Evolutionary conservation across 2,888 invertebrate species (phyloP).

Genomic region (Dugesia japonica): DNA sequence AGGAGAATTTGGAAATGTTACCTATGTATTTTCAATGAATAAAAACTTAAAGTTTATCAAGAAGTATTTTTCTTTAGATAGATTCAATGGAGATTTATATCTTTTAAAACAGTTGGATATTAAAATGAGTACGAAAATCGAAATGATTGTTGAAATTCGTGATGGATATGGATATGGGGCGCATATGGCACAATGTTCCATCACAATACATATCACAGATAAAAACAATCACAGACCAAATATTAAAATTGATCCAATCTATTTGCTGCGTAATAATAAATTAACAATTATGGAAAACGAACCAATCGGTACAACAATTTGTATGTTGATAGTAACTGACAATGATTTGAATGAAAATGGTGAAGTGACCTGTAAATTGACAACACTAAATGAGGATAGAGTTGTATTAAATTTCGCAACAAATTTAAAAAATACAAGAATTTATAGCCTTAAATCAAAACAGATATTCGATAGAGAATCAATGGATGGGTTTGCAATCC

Average conservation of each 20-base stretch:
- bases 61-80: constrained; percentile 10
- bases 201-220: constrained; percentile 27
- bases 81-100: constrained; percentile 23
- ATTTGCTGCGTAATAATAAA: neutral
- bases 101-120: constrained; percentile 14
- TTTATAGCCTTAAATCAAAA: constrained; percentile 30
- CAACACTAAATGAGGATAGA: neutral
- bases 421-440: constrained; percentile 25
- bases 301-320: neutral
- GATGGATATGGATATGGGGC: constrained; percentile 22
- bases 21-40: constrained; percentile 23
- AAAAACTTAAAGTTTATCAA: constrained; percentile 9
- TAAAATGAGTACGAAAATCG: constrained; percentile 25
- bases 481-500: constrained; percentile 22
- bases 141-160: constrained; percentile 21
- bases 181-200: constrained; percentile 24
- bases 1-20: constrained; percentile 22
- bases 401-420: constrained; percentile 21
- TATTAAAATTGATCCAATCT: constrained; percentile 29
- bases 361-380: constrained; percentile 25
- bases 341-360: constrained; percentile 25
- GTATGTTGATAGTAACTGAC: constrained; percentile 26
- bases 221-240: constrained; percentile 31
- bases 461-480: constrained; percentile 28
- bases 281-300: constrained; percentile 25